Conservation (phyloP, 2,113 vertebrate species). For the Oplegnathus fasciatus region DNA sequence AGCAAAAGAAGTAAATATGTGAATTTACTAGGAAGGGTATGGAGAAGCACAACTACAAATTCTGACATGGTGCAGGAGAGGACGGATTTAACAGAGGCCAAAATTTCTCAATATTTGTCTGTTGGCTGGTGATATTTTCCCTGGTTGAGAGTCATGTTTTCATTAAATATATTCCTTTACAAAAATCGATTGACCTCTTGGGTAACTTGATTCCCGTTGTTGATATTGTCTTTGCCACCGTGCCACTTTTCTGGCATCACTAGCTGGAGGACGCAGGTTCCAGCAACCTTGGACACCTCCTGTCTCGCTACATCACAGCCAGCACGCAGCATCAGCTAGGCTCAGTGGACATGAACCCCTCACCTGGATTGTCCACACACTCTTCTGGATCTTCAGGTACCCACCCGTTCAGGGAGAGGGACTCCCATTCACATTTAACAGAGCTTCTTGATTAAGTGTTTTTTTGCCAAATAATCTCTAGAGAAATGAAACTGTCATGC, state of each 20-base stretch:
- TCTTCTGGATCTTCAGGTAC: conserved; percentile 97
- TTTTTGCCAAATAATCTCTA: too few species aligned
- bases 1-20: not conserved
- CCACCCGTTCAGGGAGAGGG: not conserved
- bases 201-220: not conserved
- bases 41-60: not conserved
- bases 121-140: not conserved
- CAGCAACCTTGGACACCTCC: conserved; percentile 92
- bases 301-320: conserved; percentile 94
- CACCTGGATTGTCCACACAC: conserved; percentile 93
- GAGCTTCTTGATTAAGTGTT: not conserved
- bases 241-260: conserved; percentile 41
- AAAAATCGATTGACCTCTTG: not conserved
- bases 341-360: conserved; percentile 92
- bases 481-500: not conserved
- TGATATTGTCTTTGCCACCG: not conserved
- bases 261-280: conserved; percentile 98
- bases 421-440: not conserved
- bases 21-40: not conserved
- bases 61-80: not conserved
- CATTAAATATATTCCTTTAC: not conserved
- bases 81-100: too few species aligned
- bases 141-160: not conserved
- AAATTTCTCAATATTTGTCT: not conserved
- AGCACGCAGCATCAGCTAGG: conserved; percentile 90